phyloP scores from a whole-genome alignment of 2,797 vertebrate species.

The Coendou prehensilis region DNA sequence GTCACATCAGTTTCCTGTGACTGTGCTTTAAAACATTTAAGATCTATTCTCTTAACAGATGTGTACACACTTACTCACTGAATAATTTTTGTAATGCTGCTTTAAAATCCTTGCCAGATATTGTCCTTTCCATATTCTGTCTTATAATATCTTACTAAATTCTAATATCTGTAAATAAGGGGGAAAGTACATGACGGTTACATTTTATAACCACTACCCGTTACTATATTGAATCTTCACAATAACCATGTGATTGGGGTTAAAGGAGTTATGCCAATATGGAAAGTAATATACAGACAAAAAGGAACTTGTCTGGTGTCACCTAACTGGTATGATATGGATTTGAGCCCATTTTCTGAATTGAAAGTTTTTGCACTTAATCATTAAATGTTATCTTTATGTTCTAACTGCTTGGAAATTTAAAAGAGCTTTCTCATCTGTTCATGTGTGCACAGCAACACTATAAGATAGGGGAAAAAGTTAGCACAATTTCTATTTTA shows the following conservation, averaged over 20 bases:
- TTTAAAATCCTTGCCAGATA: conserved; percentile 29
- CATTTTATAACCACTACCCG: background rate
- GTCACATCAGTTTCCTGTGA: background rate
- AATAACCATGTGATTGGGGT: background rate
- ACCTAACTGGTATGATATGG: background rate
- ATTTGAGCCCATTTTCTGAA: background rate
- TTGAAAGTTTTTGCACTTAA: background rate
- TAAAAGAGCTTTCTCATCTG: background rate
- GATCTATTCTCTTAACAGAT: background rate
- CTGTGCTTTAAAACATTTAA: background rate
- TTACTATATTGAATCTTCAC: conserved; percentile 12
- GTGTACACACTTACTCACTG: background rate
- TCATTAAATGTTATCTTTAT: background rate
- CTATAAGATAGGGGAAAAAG: background rate
- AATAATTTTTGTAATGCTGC: background rate
- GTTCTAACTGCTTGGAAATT: background rate
- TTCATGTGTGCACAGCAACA: background rate
- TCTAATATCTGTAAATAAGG: background rate
- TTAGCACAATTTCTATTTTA: conserved; percentile 14
- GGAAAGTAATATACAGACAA: background rate
- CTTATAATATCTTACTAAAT: background rate
- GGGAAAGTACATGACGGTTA: background rate
- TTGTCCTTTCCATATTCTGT: background rate
- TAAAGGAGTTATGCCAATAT: background rate
- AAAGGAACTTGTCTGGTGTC: background rate